Evolutionary conservation across 2,797 vertebrate species (phyloP).

Genomic region (Trachops cirrhosus): DNA sequence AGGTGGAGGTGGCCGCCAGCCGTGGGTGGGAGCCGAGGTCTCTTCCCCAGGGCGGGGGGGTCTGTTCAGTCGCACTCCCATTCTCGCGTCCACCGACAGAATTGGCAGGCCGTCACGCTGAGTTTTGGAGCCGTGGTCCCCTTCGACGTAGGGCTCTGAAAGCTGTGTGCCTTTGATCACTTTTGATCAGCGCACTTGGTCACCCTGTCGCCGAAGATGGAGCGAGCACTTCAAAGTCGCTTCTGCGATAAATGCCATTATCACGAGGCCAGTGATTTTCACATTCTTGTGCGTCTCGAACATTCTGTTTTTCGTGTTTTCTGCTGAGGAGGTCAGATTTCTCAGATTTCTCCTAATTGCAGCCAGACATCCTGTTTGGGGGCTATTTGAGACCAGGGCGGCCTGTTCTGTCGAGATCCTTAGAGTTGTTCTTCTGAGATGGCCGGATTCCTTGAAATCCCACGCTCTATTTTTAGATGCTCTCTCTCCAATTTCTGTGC

Average conservation of each 20-base stretch:
- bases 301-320: not conserved
- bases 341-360: slow-evolving; percentile 64
- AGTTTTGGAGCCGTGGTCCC: not conserved
- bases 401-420: not conserved
- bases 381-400: not conserved
- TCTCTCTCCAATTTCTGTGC: not conserved
- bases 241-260: not conserved
- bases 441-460: slow-evolving; percentile 20
- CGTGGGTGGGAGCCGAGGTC: not conserved
- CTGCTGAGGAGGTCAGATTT: slow-evolving; percentile 9
- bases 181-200: not conserved
- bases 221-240: not conserved
- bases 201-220: not conserved
- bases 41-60: not conserved
- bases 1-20: not conserved
- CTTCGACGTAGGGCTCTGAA: not conserved
- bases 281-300: slow-evolving; percentile 41
- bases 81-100: not conserved
- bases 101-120: not conserved
- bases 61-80: not conserved
- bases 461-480: not conserved
- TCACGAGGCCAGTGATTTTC: not conserved
- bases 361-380: slow-evolving; percentile 63
- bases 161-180: not conserved
- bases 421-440: not conserved